These are phyloP conservation scores for Coboldia fuscipes DNA, from an alignment of 1,140 invertebrate species.

Conservation along the genomic window DNA sequence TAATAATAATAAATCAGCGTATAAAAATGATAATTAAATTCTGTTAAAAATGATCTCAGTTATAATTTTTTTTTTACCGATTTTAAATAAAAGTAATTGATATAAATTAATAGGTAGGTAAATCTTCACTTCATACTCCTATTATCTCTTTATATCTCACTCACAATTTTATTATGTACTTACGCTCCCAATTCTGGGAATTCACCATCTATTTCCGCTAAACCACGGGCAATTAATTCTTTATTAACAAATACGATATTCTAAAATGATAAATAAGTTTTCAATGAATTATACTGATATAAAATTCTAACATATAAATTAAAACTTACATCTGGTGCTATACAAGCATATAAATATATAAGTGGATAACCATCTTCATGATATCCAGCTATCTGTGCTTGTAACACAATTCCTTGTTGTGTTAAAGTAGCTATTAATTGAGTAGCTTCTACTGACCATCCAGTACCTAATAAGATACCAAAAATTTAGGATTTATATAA, in stretches of 20 bases:
- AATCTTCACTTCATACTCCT: no score
- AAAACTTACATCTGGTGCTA: constrained; percentile 39
- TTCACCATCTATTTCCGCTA: no score
- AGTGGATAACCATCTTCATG: constrained; percentile 51
- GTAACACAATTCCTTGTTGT: constrained; percentile 47
- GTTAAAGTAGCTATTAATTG: constrained; percentile 54
- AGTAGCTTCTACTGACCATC: constrained; percentile 54
- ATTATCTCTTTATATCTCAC: no score
- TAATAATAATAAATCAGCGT: no score
- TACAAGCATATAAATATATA: constrained; percentile 52
- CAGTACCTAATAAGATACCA: constrained; percentile 15
- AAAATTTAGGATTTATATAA: constrained; percentile 2
- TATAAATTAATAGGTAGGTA: no score
- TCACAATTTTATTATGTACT: no score
- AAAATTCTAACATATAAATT: constrained; percentile 1
- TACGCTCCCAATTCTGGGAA: no score
- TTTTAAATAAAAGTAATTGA: no score
- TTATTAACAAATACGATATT: constrained; percentile 43
- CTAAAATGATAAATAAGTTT: constrained; percentile 22
- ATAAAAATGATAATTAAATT: no score
- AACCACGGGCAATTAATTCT: constrained; percentile 40
- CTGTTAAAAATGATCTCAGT: no score
- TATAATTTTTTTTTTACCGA: no score
- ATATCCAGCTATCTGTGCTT: constrained; percentile 70
- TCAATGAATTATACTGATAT: neutral